Percentiles rank a stretch among this genome's conserved stretches.
These are phyloP conservation scores for Dicyrtoma fusca DNA, from an alignment of 2,888 invertebrate genomes.

Conservation along the genomic window DNA sequence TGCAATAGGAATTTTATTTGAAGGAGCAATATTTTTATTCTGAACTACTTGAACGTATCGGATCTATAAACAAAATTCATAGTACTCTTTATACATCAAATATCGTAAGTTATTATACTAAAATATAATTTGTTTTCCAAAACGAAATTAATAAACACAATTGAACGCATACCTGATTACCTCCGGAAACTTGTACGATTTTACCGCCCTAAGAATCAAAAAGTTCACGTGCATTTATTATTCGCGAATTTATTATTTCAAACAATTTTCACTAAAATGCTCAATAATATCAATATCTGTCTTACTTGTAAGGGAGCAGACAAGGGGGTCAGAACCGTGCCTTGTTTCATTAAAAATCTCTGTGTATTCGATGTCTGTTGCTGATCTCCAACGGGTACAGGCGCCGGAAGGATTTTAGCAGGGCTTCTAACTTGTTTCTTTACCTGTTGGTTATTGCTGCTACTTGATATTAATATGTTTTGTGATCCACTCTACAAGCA, in stretches of 20 bases:
- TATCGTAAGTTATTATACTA: constrained; percentile 1
- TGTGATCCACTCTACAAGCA: constrained; percentile 13
- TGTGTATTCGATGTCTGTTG: constrained; percentile 59
- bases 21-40: constrained; percentile 45
- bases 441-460: constrained; percentile 26
- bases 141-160: not conserved
- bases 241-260: too few species aligned
- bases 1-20: constrained; percentile 56
- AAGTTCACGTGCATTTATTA: too few species aligned
- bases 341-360: constrained; percentile 63
- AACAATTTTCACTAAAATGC: not conserved
- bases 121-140: not conserved
- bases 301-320: constrained; percentile 48
- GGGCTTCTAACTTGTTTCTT: constrained; percentile 70
- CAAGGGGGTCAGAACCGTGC: constrained; percentile 55
- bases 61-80: constrained; percentile 58
- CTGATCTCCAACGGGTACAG: constrained; percentile 59
- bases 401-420: constrained; percentile 71
- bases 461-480: constrained; percentile 22
- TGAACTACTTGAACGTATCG: constrained; percentile 72
- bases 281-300: not conserved
- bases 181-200: constrained; percentile 41
- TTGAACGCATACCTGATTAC: constrained; percentile 39
- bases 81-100: not conserved
- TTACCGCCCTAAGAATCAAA: constrained; percentile 55